Percentiles rank a stretch among this genome's conserved stretches.
Evolutionary conservation across 2,113 vertebrate genomes (phyloP).

Genomic region (Neolamprologus devosi): DNA sequence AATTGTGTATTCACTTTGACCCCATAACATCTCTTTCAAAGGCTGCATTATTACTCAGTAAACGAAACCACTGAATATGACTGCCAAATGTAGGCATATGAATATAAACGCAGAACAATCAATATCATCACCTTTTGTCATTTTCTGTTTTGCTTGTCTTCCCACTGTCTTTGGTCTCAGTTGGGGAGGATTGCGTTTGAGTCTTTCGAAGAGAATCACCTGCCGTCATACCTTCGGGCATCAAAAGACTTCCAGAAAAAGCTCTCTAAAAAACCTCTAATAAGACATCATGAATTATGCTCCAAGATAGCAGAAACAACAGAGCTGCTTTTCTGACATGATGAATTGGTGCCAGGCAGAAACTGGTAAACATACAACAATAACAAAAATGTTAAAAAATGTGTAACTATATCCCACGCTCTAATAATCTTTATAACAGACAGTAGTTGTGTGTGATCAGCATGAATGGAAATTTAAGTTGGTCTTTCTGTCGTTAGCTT

Average conservation of each 20-base stretch:
- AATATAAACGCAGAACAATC: background rate
- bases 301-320: background rate
- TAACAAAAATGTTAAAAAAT: background rate
- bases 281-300: background rate
- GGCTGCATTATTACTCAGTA: background rate
- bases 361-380: background rate
- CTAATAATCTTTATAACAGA: background rate
- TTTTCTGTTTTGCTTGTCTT: background rate
- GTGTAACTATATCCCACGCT: background rate
- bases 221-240: background rate
- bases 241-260: background rate
- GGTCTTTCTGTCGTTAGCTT: background rate
- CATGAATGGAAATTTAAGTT: background rate
- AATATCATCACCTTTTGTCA: background rate
- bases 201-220: slow-evolving; percentile 1
- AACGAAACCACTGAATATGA: background rate
- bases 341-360: background rate
- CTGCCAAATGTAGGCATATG: background rate
- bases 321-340: background rate
- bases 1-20: background rate
- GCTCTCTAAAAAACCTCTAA: background rate
- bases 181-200: background rate
- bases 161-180: background rate
- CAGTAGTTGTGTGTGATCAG: background rate
- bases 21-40: background rate